Evolutionary conservation across 2,797 vertebrate genomes (phyloP).

Genomic region (Benthosema pterotum): DNA sequence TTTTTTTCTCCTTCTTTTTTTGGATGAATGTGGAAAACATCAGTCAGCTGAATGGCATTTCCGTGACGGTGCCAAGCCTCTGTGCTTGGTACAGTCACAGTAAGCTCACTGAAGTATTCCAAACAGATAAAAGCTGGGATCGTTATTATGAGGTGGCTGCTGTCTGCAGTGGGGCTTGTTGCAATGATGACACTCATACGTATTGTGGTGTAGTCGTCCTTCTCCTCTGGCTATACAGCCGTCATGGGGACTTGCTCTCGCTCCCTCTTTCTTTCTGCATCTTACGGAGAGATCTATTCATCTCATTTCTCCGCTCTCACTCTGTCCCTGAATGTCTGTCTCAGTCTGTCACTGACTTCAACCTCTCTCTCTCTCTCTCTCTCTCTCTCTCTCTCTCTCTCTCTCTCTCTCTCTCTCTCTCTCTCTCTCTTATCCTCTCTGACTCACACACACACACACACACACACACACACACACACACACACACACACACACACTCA

Average conservation of each 20-base stretch:
- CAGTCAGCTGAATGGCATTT: no score
- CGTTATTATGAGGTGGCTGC: conserved; percentile 1
- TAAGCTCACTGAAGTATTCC: no score
- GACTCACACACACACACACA: conserved; percentile 9
- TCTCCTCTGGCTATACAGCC: no score
- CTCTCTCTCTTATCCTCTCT: conserved; percentile 9
- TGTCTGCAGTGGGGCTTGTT: conserved; percentile 4
- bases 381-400: conserved; percentile 4
- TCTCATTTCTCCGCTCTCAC: not conserved
- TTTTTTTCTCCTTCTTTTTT: no score
- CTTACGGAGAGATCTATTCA: no score
- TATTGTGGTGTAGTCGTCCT: no score
- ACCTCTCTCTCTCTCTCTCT: not conserved
- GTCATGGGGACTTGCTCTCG: conserved; percentile 10
- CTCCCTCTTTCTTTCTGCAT: not conserved
- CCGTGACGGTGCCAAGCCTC: no score
- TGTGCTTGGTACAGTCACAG: no score
- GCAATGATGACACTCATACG: conserved; percentile 8
- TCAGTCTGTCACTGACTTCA: conserved; percentile 5
- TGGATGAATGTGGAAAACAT: no score
- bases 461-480: conserved; percentile 13
- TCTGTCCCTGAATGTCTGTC: not conserved
- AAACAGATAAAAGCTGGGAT: not conserved
- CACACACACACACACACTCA: conserved; percentile 7
- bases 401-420: conserved; percentile 6